Percentiles rank a stretch among this genome's conserved stretches.
Conservation (phyloP, 1,140 invertebrate genomes). For the Odontomachus brunneus region DNA sequence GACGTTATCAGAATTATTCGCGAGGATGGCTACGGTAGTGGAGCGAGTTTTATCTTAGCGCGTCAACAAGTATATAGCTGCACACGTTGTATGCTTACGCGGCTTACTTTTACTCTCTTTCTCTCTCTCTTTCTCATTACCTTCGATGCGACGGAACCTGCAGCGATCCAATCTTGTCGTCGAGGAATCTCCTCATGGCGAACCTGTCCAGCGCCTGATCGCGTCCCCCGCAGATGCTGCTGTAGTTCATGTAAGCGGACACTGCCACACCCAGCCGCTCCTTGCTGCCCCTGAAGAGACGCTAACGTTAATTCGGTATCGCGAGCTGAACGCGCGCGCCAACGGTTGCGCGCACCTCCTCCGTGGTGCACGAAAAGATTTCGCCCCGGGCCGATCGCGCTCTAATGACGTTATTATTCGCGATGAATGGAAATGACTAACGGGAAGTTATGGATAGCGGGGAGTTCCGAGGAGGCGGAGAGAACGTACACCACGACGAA, state of each 20-base stretch:
- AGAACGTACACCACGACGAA: conserved; percentile 23
- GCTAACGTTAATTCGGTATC: conserved; percentile 45
- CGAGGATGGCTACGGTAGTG: conserved; percentile 15
- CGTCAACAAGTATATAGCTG: conserved; percentile 49
- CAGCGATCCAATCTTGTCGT: conserved; percentile 93
- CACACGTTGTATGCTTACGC: neutral
- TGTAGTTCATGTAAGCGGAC: conserved; percentile 97
- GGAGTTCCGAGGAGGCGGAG: conserved; percentile 35
- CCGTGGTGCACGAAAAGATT: conserved; percentile 30
- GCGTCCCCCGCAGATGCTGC: conserved; percentile 94
- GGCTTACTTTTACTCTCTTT: neutral
- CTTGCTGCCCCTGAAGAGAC: conserved; percentile 87
- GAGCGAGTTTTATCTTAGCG: conserved; percentile 53
- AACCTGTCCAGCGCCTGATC: conserved; percentile 96
- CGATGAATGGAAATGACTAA: conserved; percentile 60
- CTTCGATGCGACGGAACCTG: conserved; percentile 95
- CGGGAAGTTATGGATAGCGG: conserved; percentile 29
- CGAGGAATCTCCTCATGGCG: conserved; percentile 95
- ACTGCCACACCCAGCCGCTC: conserved; percentile 94
- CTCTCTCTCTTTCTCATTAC: conserved; percentile 84
- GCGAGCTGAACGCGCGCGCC: conserved; percentile 14
- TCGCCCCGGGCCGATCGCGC: conserved; percentile 40
- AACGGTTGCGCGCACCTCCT: conserved; percentile 16
- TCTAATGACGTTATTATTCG: conserved; percentile 60
- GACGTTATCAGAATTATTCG: conserved; percentile 45